Base-by-base conservation (phyloP, 2,888 invertebrate genomes). In the Apotomis betuletana region DNA sequence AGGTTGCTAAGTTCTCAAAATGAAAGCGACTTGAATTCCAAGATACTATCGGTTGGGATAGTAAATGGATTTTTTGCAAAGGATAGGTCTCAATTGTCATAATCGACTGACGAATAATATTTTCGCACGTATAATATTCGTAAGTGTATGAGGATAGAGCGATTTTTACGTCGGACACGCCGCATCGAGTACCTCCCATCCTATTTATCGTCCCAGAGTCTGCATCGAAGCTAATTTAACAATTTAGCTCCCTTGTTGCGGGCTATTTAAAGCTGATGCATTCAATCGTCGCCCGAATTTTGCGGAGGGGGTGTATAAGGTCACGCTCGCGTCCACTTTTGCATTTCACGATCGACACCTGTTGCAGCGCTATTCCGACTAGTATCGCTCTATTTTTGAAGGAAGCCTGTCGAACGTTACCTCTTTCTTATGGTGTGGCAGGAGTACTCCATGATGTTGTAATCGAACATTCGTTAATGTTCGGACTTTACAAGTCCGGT, bases 181-280 rank as follows among this genome's bases (percentile, higher is more conserved):
- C 2, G 49, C 49, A 9, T 1, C 49, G 49, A 49, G 15, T 46
- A 27, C 51, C 51, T 58, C 46, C 58, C 58, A 67, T 67, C 58
- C 67, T 59, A 58, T 58, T 67, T 67, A 41, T 41, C 41, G 5
- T 41, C 41, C 41, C 41, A 58, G 49, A 38, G 44, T 65, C 60
- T 58, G 61, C 52, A 55, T 71, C 55, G 12, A 60, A 61, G 62
- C 67, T 58, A 64, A 64, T 65, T 70, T 59, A 74, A n/a, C 69
- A 68, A 64, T 73, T 72, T 75, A 68, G 63, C 52, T 63, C 67
- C 72, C 72, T 68, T 67, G 71, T 61, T 27, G 44, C 46, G 72
- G 8, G 51, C 44, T 68, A 72, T 68, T 68, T 72, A 51, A 49
- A 63, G 58, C 61, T 54, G 72, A 46, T 59, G 62, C 58, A 54